phyloP scores from a whole-genome alignment of 2,888 invertebrate species.

The Watsonalla binaria region DNA sequence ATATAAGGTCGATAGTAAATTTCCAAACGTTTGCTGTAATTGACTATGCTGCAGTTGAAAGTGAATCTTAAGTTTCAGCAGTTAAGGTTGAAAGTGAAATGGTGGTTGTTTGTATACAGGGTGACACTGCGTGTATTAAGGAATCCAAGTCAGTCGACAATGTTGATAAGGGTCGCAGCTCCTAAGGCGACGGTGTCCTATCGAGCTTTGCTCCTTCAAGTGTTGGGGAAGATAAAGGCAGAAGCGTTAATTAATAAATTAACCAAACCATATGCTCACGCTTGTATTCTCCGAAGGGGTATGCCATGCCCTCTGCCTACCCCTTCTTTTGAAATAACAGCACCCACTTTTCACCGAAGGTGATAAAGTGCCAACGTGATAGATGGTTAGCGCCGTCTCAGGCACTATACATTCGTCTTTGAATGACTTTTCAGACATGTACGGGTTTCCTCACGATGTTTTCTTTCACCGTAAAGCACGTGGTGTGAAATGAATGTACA shows the following conservation, averaged over 20 bases:
- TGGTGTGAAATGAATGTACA: too few relatives aligned
- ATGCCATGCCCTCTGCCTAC: too few relatives aligned
- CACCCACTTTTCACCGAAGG: too few relatives aligned
- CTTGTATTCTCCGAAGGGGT: too few relatives aligned
- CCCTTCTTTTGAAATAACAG: too few relatives aligned
- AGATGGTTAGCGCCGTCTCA: too few relatives aligned
- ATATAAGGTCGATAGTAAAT: slow-evolving; percentile 59
- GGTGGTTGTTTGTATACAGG: slow-evolving; percentile 21
- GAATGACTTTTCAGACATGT: too few relatives aligned
- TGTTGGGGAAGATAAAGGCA: slow-evolving; percentile 27
- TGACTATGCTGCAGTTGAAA: slow-evolving; percentile 17
- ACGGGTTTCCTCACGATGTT: too few relatives aligned
- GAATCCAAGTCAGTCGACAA: slow-evolving; percentile 55
- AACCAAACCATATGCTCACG: too few relatives aligned
- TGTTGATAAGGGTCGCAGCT: slow-evolving; percentile 71
- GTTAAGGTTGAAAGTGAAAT: slow-evolving; percentile 26
- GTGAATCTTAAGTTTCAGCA: slow-evolving; percentile 3
- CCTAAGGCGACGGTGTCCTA: slow-evolving; percentile 61
- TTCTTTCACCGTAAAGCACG: too few relatives aligned
- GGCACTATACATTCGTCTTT: too few relatives aligned
- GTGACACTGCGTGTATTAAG: slow-evolving; percentile 56
- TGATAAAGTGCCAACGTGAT: too few relatives aligned
- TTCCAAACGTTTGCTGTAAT: slow-evolving; percentile 30
- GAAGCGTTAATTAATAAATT: slow-evolving; percentile 12
- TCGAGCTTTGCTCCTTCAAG: slow-evolving; percentile 54